Evolutionary conservation across 2,797 vertebrate species (phyloP), one percentile per base, ranked within the genome.

Genomic region (Propithecus perrieri): DNA sequence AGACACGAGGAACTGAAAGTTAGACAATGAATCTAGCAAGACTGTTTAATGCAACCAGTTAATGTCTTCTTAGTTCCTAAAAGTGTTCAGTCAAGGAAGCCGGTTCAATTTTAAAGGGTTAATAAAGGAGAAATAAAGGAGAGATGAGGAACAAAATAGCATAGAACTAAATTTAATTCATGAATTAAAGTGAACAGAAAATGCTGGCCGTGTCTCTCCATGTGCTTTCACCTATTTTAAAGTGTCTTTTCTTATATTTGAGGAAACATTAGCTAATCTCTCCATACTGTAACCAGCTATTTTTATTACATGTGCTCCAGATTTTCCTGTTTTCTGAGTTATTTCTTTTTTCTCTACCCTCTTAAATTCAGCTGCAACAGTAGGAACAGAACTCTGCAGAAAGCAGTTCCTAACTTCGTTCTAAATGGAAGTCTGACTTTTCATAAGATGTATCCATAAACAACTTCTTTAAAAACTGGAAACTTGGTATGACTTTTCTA

Each of bases 271-370:
- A 96, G 89, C 93, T 96, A 53, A 96, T 95, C 85, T 84, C 53
- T 76, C 84, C 75, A 84, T 83, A 94, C 61, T 90, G 95, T 95
- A 89, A 76, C 85, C 59, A 43, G 97, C 93, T 98, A 96, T 97
- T 97, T 98, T 96, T 97, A 86, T 94, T 63, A 65, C 5, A 35
- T 28, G n/a, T 75, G 96, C 69, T 95, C 96, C 59, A 91, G 78
- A 95, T 95, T 97, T 80, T 55, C 65, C 89, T 61, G 41, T 95
- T 94, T 95, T 94, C 65, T 84, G 65, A 87, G 92, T 30, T 93
- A 48, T 79, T 85, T 74, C 75, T 63, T 50, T 83, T 84, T 75
- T 85, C 89, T 89, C 35, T 53, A 20, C 26, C 76, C 67, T 94
- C 84, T 94, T 91, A 75, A 41, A 88, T 89, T 38, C 63, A 92